These are phyloP conservation scores for Dendronephthya gigantea DNA, from an alignment of 64 coral and sea anemone genomes.

Conservation along the genomic window DNA sequence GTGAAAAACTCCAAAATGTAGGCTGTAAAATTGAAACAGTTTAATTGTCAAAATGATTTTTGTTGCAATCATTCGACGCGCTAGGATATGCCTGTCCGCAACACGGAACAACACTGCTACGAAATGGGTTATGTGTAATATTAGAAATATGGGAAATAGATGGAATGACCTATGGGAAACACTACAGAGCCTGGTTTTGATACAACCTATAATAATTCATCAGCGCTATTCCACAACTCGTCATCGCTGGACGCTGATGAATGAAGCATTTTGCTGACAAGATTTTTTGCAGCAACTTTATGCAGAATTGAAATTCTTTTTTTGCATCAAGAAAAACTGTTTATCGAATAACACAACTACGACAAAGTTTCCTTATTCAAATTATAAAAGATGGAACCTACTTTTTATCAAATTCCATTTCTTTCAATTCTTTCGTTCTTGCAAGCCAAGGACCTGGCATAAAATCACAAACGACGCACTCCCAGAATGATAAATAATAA, in stretches of 20 bases:
- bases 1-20: conserved; percentile 61
- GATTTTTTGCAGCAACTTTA: too few relatives aligned
- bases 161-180: neutral
- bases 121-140: neutral
- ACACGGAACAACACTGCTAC: neutral
- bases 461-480: conserved; percentile 76
- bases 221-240: too few relatives aligned
- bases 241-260: too few relatives aligned
- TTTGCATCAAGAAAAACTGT: too few relatives aligned
- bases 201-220: too few relatives aligned
- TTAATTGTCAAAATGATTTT: neutral
- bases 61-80: neutral
- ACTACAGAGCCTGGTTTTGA: neutral
- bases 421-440: conserved; percentile 45
- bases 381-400: conserved; percentile 6
- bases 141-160: neutral
- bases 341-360: too few relatives aligned
- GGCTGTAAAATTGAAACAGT: conserved; percentile 14
- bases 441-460: conserved; percentile 69
- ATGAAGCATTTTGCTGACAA: too few relatives aligned
- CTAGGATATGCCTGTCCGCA: too few relatives aligned
- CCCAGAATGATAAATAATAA: conserved; percentile 62
- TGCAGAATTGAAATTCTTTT: too few relatives aligned
- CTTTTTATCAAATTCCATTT: conserved; percentile 57
- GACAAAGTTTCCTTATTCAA: too few relatives aligned